phyloP scores from a whole-genome alignment of 1,140 invertebrate species.

The Penaeus japonicus region DNA sequence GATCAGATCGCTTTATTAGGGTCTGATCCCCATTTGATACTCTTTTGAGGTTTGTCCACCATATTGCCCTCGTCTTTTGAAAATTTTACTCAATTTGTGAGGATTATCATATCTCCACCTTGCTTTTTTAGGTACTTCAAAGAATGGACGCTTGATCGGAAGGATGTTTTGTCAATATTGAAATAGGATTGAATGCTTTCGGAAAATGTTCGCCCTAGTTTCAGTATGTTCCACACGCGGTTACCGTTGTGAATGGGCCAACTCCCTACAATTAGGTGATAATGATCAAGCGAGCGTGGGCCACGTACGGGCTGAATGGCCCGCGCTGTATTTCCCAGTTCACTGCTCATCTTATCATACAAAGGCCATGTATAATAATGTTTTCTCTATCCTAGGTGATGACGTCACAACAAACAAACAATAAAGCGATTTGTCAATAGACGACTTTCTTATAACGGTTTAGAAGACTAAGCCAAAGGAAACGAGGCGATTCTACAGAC shows the following conservation, averaged over 20 bases:
- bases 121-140: not conserved
- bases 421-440: not conserved
- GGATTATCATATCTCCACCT: constrained; percentile 41
- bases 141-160: not conserved
- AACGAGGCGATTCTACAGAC: too few species aligned
- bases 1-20: constrained; percentile 52
- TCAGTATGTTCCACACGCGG: constrained; percentile 1
- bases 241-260: constrained; percentile 21
- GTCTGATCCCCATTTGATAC: constrained; percentile 50
- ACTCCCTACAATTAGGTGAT: constrained; percentile 39
- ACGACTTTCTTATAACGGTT: not conserved
- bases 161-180: not conserved
- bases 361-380: not conserved
- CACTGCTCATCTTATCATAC: too few species aligned
- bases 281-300: constrained; percentile 38
- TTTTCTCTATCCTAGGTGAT: not conserved
- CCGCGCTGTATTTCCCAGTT: not conserved
- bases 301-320: not conserved
- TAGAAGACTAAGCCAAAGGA: not conserved
- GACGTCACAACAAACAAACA: not conserved
- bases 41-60: constrained; percentile 52
- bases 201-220: not conserved
- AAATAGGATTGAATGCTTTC: not conserved
- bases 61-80: constrained; percentile 48
- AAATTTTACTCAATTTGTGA: constrained; percentile 48